phyloP scores from a whole-genome alignment of 2,797 vertebrate species.

The Remorina albescens region DNA sequence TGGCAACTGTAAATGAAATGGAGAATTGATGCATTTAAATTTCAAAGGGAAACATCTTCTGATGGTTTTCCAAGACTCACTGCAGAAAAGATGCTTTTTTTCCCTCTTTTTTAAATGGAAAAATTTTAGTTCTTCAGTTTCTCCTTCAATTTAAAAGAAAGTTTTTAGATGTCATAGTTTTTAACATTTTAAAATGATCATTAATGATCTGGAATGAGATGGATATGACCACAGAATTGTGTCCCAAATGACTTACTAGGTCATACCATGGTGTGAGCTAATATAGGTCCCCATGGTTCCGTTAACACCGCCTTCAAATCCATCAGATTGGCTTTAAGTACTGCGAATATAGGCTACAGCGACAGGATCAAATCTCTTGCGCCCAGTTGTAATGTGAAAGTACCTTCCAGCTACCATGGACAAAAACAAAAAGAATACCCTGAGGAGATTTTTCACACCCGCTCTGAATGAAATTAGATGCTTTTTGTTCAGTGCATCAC shows the following conservation, averaged over 20 bases:
- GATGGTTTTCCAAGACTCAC: not conserved
- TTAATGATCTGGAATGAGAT: not conserved
- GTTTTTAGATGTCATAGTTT: no score
- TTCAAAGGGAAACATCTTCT: constrained; percentile 1
- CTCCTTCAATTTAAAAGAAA: not conserved
- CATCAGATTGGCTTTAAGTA: not conserved
- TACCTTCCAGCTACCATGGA: not conserved
- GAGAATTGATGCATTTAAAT: constrained; percentile 20
- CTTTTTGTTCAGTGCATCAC: not conserved
- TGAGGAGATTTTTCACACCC: no score
- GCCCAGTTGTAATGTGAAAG: not conserved
- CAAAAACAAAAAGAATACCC: no score
- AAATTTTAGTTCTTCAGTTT: not conserved
- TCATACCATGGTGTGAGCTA: not conserved
- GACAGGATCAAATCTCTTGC: not conserved
- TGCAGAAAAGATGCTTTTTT: not conserved
- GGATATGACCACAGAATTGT: not conserved
- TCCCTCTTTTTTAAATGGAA: not conserved
- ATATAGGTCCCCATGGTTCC: not conserved
- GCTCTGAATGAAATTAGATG: no score
- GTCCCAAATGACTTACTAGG: not conserved
- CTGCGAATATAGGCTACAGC: not conserved
- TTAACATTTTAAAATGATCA: not conserved
- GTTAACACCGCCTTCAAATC: no score
- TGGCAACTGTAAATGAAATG: constrained; percentile 10